Evolutionary conservation across 2,888 invertebrate genomes (phyloP).

Genomic region (Agrilus mali): DNA sequence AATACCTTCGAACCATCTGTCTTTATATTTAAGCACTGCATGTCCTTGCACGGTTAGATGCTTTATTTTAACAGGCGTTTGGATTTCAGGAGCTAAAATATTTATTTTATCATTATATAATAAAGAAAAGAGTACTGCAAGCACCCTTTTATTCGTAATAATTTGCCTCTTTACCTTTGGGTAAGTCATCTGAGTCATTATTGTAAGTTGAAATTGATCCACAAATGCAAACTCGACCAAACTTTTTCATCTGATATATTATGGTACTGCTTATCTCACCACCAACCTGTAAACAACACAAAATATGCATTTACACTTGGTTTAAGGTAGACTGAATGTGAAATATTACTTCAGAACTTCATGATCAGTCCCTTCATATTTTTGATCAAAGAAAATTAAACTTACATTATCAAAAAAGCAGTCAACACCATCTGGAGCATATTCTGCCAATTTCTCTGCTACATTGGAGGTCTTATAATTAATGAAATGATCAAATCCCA

Average conservation of each 20-base stretch:
- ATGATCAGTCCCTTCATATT: no score
- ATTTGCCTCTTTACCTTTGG: constrained; percentile 30
- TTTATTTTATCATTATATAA: neutral
- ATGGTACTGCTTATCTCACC: constrained; percentile 49
- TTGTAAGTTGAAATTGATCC: constrained; percentile 55
- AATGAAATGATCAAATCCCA: constrained; percentile 54
- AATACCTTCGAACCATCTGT: constrained; percentile 51
- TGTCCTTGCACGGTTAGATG: constrained; percentile 55
- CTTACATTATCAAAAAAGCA: constrained; percentile 69
- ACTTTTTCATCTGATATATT: constrained; percentile 46
- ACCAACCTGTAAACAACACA: constrained; percentile 38
- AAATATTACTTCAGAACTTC: no score
- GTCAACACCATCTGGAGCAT: constrained; percentile 58
- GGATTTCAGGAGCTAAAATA: neutral
- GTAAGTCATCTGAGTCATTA: constrained; percentile 34
- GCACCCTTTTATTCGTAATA: no score
- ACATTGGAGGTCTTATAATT: constrained; percentile 58
- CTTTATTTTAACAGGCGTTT: neutral
- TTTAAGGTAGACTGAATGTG: neutral
- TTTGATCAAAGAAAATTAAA: constrained; percentile 6
- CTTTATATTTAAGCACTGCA: constrained; percentile 40
- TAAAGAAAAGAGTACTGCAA: no score
- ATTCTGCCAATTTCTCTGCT: constrained; percentile 40
- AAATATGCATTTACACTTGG: neutral
- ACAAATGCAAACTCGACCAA: constrained; percentile 50